Base-by-base conservation (phyloP, 2,888 invertebrate genomes). In the Drosophila birchii region DNA sequence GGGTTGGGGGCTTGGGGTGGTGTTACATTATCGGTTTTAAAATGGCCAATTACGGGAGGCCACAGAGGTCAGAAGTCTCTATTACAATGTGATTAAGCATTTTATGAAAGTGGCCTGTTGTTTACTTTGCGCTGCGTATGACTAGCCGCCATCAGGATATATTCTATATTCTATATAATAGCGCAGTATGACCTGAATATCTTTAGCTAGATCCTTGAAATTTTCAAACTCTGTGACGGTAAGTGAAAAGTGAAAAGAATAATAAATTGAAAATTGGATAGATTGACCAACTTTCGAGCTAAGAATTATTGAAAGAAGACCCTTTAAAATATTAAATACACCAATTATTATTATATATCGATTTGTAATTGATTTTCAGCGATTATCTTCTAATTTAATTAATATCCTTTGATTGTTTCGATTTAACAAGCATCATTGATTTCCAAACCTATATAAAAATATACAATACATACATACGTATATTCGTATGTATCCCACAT, bases 41-140 rank as follows among this genome's bases (percentile, higher is more conserved):
- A 72, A 54, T 41, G 49, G 32, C 11, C 72, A 74, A 72, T 72
- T 72, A 64, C 45, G n/a, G 29, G 16, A 38, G 53, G 20, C 43
- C 29, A 16, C 36, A 53, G 36, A 36, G 67, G 67, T 49, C 56
- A 47, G 34, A n/a, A 45, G 12, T 26, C n/a, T 5, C 34, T 38
- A 69, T 68, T 68, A 56, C 39, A 56, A 29, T 39, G 56, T 39
- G 6, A 56, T 69, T 39, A 41, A 20, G 60, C 18, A 5, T 14
- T 39, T 18, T 43, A 43, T 59, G 34, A 11, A 41, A 58, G 23
- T 34, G 34, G 11, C 18, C 18, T 23, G 8, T 43, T 43, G 60
- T 41, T 58, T 61, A 58, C 36, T n/a, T 23, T n/a, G 23, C 38
- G 5, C 38, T 38, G 23, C 20, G 12, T 36, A 16, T n/a, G 36